A percentile compares a stretch with the other conserved stretches of the same genome.
phyloP scores from a whole-genome alignment of 2,888 invertebrate genomes.

The Patella ulyssiponensis region DNA sequence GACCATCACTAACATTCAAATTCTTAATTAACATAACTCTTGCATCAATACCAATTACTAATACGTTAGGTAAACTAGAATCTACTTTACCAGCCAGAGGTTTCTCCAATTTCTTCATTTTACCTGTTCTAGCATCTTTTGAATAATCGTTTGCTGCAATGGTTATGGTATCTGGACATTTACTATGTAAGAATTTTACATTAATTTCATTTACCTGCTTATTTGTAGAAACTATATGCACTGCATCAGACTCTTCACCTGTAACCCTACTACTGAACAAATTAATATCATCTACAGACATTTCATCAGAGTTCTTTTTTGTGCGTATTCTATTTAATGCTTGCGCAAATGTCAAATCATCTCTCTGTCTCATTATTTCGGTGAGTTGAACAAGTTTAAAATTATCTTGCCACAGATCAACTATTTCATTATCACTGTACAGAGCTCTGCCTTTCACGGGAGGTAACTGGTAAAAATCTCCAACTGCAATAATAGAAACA shows the following conservation, averaged over 20 bases:
- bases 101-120: conserved; percentile 5
- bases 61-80: conserved; percentile 10
- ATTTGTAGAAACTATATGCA: conserved; percentile 35
- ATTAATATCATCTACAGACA: conserved; percentile 5
- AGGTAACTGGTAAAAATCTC: conserved; percentile 29
- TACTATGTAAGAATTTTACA: conserved; percentile 13
- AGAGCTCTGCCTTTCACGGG: conserved; percentile 27
- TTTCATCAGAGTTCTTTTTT: conserved; percentile 17
- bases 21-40: conserved; percentile 14
- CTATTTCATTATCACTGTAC: neutral
- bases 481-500: conserved; percentile 2
- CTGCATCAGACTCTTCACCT: conserved; percentile 22
- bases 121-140: conserved; percentile 27
- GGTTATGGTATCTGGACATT: conserved; percentile 13
- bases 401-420: conserved; percentile 29
- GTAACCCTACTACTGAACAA: conserved; percentile 19
- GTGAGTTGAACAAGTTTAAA: conserved; percentile 30
- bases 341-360: conserved; percentile 25
- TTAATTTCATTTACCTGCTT: conserved; percentile 29
- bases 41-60: conserved; percentile 16
- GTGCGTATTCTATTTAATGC: conserved; percentile 28
- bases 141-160: conserved; percentile 29
- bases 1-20: no score
- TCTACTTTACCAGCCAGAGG: neutral
- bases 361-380: conserved; percentile 32